Evolutionary conservation across 2,797 vertebrate species (phyloP).

Genomic region (Siniperca undulata): DNA sequence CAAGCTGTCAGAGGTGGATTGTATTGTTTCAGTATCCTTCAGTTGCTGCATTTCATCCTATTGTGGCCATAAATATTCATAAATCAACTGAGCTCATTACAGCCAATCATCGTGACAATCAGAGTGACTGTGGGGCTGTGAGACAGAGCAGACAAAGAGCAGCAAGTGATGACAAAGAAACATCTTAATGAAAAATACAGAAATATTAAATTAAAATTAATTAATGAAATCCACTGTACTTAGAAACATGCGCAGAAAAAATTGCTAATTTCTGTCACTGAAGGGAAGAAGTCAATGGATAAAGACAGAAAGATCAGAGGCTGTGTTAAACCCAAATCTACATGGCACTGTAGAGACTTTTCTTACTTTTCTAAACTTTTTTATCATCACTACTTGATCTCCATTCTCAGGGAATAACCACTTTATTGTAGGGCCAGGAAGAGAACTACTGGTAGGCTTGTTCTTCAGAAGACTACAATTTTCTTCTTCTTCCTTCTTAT

Average conservation of each 20-base stretch:
- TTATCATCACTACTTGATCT: neutral
- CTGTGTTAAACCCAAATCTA: neutral
- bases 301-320: neutral
- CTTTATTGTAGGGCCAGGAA: neutral
- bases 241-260: neutral
- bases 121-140: neutral
- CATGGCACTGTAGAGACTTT: neutral
- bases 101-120: neutral
- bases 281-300: neutral
- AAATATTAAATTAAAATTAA: too few relatives aligned
- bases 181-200: neutral
- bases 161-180: slow-evolving; percentile 4
- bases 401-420: neutral
- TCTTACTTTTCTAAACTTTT: neutral
- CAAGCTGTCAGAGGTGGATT: neutral
- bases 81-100: slow-evolving; percentile 8
- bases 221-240: neutral
- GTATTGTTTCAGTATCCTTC: slow-evolving; percentile 3
- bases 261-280: neutral
- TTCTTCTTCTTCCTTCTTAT: neutral
- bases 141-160: slow-evolving; percentile 7
- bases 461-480: neutral
- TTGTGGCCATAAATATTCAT: neutral
- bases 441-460: neutral
- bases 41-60: neutral